Percentiles rank a stretch among this genome's conserved stretches.
These are phyloP conservation scores for Tolypeutes matacus DNA, from an alignment of 2,797 vertebrate genomes.

Conservation along the genomic window DNA sequence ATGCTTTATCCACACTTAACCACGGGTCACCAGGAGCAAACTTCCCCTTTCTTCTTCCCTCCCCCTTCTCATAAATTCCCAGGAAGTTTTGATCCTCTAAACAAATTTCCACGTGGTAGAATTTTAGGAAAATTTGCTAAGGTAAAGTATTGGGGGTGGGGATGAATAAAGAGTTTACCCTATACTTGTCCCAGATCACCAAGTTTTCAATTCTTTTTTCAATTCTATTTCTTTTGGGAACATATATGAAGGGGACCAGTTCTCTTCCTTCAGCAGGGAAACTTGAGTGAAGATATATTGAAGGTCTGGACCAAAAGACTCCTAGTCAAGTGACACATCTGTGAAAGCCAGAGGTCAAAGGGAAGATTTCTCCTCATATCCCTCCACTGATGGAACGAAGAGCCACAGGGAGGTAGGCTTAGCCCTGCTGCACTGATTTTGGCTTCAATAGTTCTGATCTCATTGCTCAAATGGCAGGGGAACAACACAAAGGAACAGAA, in stretches of 20 bases:
- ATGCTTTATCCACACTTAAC: background rate
- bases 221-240: background rate
- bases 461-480: background rate
- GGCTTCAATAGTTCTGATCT: no score
- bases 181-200: background rate
- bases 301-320: background rate
- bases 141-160: background rate
- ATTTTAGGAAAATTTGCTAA: background rate
- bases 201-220: background rate
- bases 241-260: background rate
- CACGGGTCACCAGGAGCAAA: background rate
- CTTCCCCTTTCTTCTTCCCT: background rate
- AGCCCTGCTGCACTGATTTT: no score
- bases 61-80: background rate
- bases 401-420: no score
- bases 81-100: background rate
- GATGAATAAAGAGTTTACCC: background rate
- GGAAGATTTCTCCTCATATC: no score
- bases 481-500: background rate
- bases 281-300: background rate
- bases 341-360: no score
- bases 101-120: background rate
- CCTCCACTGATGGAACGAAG: no score
- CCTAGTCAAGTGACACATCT: no score
- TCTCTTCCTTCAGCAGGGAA: background rate